Conservation (phyloP, 2,888 invertebrate species). For the Agrotis puta region DNA sequence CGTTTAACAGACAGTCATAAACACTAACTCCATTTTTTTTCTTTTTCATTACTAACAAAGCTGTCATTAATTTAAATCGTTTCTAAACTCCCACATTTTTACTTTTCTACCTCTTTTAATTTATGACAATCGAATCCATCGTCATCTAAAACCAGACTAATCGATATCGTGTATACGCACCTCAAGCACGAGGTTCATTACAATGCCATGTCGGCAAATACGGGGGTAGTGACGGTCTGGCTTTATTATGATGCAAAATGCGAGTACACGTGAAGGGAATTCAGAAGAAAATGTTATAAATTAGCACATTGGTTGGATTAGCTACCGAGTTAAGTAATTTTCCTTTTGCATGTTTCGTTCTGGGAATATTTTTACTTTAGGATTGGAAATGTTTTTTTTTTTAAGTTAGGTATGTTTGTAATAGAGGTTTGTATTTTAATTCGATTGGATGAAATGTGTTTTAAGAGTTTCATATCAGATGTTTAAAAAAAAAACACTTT, state of each 20-base stretch:
- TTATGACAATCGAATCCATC: conserved; percentile 18
- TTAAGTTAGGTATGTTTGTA: neutral
- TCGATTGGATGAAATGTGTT: neutral
- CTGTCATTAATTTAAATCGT: neutral
- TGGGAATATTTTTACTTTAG: neutral
- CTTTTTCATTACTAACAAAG: no score
- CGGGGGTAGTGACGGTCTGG: conserved; percentile 41
- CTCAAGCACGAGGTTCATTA: conserved; percentile 53
- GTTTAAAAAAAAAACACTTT: no score
- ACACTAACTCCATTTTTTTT: no score
- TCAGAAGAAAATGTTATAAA: conserved; percentile 43
- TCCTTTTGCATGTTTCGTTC: conserved; percentile 26
- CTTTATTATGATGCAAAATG: conserved; percentile 57
- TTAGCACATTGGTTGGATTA: conserved; percentile 41
- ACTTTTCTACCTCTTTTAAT: neutral
- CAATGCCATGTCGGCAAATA: conserved; percentile 60
- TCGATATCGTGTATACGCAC: conserved; percentile 39
- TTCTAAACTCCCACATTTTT: neutral
- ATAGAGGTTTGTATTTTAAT: neutral
- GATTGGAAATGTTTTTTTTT: neutral
- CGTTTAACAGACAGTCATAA: neutral
- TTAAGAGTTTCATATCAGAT: no score
- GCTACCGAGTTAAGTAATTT: conserved; percentile 34
- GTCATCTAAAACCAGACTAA: conserved; percentile 19
- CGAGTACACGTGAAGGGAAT: conserved; percentile 46